phyloP scores from a whole-genome alignment of 2,888 invertebrate species.

The Ornithoptera alexandrae region DNA sequence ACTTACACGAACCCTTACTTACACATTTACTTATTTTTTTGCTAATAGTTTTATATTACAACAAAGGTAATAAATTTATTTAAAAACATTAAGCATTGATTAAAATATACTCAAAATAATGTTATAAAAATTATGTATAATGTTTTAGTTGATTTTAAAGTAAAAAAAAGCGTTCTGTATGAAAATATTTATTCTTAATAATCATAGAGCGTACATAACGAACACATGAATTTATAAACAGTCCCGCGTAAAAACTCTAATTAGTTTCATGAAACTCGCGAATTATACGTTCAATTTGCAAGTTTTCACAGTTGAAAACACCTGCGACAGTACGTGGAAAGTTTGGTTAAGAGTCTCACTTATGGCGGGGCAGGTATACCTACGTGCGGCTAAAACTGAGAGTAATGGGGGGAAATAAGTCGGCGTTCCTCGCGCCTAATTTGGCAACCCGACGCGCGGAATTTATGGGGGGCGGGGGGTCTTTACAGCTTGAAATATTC shows the following conservation, averaged over 20 bases:
- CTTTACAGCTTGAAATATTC: constrained; percentile 76
- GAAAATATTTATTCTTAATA: no score
- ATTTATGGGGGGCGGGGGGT: constrained; percentile 73
- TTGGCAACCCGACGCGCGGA: constrained; percentile 79
- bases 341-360: constrained; percentile 61
- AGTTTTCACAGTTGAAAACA: constrained; percentile 54
- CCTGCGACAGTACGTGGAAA: constrained; percentile 66
- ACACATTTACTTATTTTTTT: no score
- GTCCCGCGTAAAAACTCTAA: constrained; percentile 32
- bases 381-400: constrained; percentile 42
- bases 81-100: no score
- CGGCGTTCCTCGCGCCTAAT: constrained; percentile 77
- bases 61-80: no score
- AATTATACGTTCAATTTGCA: constrained; percentile 44
- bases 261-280: constrained; percentile 37
- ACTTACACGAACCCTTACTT: no score
- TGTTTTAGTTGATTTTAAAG: no score
- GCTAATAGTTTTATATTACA: no score
- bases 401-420: constrained; percentile 72
- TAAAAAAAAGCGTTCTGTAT: no score
- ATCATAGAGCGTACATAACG: background rate
- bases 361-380: constrained; percentile 32
- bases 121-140: no score
- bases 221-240: constrained; percentile 30
- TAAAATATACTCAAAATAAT: no score